phyloP scores from a whole-genome alignment of 1,140 invertebrate species.

The Onthophagus taurus region DNA sequence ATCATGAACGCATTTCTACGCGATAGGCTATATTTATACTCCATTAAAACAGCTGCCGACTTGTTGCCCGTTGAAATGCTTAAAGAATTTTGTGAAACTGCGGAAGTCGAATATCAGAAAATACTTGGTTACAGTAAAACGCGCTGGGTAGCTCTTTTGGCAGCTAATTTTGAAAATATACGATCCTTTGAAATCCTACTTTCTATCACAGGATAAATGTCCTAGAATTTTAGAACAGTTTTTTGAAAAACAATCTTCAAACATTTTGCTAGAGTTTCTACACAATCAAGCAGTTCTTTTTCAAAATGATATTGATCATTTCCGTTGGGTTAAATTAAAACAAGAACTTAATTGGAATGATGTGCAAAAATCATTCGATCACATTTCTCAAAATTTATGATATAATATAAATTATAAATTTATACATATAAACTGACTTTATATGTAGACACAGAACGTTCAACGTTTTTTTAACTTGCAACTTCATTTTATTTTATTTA shows the following conservation, averaged over 20 bases:
- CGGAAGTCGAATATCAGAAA: constrained; percentile 16
- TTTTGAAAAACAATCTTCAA: constrained; percentile 11
- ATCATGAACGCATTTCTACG: too few species aligned
- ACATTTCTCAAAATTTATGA: constrained; percentile 11
- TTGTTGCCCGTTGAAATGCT: constrained; percentile 27
- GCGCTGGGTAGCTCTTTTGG: constrained; percentile 21
- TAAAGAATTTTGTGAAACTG: constrained; percentile 32
- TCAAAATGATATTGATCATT: constrained; percentile 15
- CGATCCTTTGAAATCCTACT: constrained; percentile 25
- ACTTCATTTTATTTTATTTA: too few species aligned
- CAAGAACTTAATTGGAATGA: constrained; percentile 10
- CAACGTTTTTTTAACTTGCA: too few species aligned
- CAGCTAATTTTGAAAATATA: constrained; percentile 25
- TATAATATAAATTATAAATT: too few species aligned
- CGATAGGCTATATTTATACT: too few species aligned
- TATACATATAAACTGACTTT: too few species aligned
- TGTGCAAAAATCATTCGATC: constrained; percentile 17
- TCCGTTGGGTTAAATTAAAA: constrained; percentile 13
- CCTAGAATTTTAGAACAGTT: constrained; percentile 16
- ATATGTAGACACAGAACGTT: too few species aligned
- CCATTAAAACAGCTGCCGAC: too few species aligned
- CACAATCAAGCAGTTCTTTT: constrained; percentile 9
- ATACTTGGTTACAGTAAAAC: constrained; percentile 19
- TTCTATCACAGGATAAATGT: constrained; percentile 25
- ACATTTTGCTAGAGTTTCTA: constrained; percentile 8